Base-by-base conservation (phyloP, 35 echinoderm and acorn worm genomes). In the Heliocidaris tuberculata region DNA sequence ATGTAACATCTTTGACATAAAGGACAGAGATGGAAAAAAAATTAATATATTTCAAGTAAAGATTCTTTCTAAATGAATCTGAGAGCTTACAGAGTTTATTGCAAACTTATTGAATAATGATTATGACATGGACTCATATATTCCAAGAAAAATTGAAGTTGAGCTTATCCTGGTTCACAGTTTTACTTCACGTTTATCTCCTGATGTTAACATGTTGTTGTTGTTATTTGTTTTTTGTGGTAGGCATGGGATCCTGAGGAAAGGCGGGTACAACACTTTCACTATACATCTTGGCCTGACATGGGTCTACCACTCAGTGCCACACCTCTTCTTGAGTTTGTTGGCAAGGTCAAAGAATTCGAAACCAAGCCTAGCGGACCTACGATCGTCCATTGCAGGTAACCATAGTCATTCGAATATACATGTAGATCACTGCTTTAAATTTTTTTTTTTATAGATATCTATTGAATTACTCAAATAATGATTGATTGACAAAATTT, bases 251-350 rank as follows among this genome's bases (percentile, higher is more conserved):
- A 65, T 27, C 54, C 52, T 95, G 90, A 93, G 47, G 89, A 94
- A 19, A 49, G 97, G 13, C 48, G 94, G 31, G 65, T 97, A 19
- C 97, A 92, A 50, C 97, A 97, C 27, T 97, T 71, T 31, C 97
- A 97, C 89, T 97, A 95, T 90, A 97, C 95, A 0, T 85, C 95
- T 8, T 97, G 97, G 97, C 97, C 97, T 31, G 97, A 97, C 96
- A 97, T 97, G 97, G 93, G 93, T 35, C 71, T 97, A 27, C 97
- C 97, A 2, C 60, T 95, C 35, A 94, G 88, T 70, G 95, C 97
- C 50, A 97, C 94, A 13, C 95, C 54, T 29, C 94, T 97, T 29
- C 78, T 97, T 0, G 70, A 93, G 17, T 96, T 97, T 59, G 89
- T 96, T 21, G 52, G 93, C 47, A 89, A 85, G n/a, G 97, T 96